Conservation (phyloP, 2,113 vertebrate species). For the Brachyistius frenatus region DNA sequence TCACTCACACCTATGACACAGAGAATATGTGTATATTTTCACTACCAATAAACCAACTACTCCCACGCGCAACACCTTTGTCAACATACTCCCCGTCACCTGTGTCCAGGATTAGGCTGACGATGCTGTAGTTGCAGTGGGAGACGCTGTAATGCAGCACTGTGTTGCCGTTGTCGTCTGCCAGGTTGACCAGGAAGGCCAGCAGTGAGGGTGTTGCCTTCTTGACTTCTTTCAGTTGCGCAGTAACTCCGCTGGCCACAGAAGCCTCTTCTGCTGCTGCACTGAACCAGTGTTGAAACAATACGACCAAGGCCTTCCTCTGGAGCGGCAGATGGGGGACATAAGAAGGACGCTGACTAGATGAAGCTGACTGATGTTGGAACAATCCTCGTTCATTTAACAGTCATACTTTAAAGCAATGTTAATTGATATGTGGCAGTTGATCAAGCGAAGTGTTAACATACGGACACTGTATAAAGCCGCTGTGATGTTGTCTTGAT, state of each 20-base stretch:
- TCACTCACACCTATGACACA: constrained; percentile 77
- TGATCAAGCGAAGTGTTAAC: too few species aligned
- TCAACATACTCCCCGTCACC: constrained; percentile 74
- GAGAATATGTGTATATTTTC: not conserved
- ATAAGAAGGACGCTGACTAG: too few species aligned
- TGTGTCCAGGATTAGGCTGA: constrained; percentile 91
- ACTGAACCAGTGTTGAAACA: constrained; percentile 94
- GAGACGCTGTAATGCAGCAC: constrained; percentile 96
- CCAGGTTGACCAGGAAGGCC: constrained; percentile 90
- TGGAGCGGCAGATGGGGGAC: constrained; percentile 65
- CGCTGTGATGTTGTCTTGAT: too few species aligned
- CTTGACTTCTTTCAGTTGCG: constrained; percentile 83
- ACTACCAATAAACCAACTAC: not conserved
- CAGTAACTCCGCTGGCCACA: constrained; percentile 78
- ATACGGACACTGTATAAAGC: too few species aligned
- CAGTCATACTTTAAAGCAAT: too few species aligned
- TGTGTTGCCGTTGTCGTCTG: constrained; percentile 93
- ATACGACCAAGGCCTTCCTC: constrained; percentile 83
- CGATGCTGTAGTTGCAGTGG: constrained; percentile 92
- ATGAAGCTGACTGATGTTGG: too few species aligned
- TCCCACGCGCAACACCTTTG: not conserved
- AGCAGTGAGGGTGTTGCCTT: constrained; percentile 83
- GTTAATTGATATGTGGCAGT: too few species aligned
- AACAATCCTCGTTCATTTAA: too few species aligned
- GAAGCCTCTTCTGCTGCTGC: constrained; percentile 90